phyloP scores from a whole-genome alignment of 2,113 vertebrate genomes.

The Phalacrocorax brasilianus region DNA sequence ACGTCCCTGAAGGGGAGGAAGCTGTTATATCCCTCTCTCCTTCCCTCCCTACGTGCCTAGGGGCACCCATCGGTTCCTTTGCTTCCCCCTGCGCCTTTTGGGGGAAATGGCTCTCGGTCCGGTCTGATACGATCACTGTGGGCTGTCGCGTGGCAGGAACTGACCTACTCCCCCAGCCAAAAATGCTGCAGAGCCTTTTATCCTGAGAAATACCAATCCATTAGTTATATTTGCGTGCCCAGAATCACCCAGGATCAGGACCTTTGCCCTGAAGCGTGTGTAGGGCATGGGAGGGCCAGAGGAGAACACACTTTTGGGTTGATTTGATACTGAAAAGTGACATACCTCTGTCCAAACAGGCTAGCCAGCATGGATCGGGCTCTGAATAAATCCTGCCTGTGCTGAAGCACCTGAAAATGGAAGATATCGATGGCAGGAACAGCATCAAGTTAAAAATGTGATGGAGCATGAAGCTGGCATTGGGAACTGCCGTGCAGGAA shows the following conservation, averaged over 20 bases:
- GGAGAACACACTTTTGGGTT: background rate
- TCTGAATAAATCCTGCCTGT: background rate
- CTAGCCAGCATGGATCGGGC: background rate
- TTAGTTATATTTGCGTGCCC: background rate
- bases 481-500: background rate
- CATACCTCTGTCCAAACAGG: background rate
- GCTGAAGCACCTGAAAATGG: background rate
- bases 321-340: background rate
- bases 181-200: background rate
- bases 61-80: background rate
- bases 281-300: background rate
- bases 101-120: rapidly evolving
- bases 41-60: background rate
- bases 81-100: background rate
- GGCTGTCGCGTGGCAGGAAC: rapidly evolving
- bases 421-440: background rate
- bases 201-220: background rate
- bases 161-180: background rate
- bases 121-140: rapidly evolving
- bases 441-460: background rate
- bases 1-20: background rate
- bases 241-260: background rate
- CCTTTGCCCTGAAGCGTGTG: background rate
- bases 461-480: background rate
- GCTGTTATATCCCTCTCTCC: background rate